Percentiles rank a stretch among this genome's conserved stretches.
These are phyloP conservation scores for Halocynthia roretzi DNA, from an alignment of 23 tunicate genomes.

Conservation along the genomic window DNA sequence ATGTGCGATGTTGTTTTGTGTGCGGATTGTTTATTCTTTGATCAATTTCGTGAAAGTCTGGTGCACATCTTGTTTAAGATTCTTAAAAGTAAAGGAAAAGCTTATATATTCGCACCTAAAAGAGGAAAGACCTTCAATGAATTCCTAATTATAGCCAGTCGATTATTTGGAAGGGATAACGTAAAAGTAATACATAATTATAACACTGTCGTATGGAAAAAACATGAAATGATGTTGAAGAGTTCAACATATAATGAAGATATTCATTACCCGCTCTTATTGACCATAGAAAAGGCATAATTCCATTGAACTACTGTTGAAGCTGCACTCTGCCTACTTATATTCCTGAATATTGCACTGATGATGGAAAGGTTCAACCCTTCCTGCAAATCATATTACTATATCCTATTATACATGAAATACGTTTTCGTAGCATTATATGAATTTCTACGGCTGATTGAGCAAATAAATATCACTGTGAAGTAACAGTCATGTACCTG, in stretches of 20 bases:
- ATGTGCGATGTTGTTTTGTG: conserved; percentile 23
- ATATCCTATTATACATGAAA: no score
- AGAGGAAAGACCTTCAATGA: conserved; percentile 39
- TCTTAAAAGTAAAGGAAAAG: conserved; percentile 45
- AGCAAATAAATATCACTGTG: no score
- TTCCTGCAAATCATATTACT: no score
- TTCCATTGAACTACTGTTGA: no score
- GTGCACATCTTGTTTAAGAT: conserved; percentile 23
- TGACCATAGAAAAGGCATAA: no score
- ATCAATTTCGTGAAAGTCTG: conserved; percentile 26
- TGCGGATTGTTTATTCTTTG: conserved; percentile 62
- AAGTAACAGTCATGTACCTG: no score
- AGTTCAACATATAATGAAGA: background rate
- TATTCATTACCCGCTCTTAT: conserved; percentile 9
- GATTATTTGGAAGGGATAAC: background rate
- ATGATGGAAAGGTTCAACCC: no score
- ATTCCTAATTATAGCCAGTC: conserved; percentile 1
- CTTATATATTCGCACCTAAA: conserved; percentile 49
- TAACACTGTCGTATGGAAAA: conserved; percentile 6
- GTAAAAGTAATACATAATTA: conserved; percentile 11
- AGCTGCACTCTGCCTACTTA: no score
- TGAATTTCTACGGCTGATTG: no score
- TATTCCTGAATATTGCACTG: no score
- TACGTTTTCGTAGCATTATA: no score
- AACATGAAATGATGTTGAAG: background rate